Conservation (phyloP, 2,888 invertebrate species). For the Ischnus inquisitorius region DNA sequence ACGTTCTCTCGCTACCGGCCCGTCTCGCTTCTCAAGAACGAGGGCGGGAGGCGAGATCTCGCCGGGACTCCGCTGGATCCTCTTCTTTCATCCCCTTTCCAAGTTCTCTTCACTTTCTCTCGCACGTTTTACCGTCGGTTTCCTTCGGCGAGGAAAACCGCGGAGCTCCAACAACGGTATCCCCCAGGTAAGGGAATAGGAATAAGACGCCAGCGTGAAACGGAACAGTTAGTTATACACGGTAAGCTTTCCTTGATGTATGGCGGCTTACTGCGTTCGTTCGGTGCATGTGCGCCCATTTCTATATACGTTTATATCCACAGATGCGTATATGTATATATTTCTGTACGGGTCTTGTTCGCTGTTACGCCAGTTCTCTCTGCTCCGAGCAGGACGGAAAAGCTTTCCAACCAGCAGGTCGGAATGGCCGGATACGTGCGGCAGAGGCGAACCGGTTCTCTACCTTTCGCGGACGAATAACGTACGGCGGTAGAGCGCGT, state of each 20-base stretch:
- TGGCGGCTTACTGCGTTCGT: constrained; percentile 73
- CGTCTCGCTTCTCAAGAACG: constrained; percentile 34
- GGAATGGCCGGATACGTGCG: constrained; percentile 47
- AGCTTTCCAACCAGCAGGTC: constrained; percentile 71
- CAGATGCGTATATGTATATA: constrained; percentile 42
- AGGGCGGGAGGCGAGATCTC: constrained; percentile 29
- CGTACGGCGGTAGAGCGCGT: constrained; percentile 47
- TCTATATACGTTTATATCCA: background rate
- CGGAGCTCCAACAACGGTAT: constrained; percentile 55
- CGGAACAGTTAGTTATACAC: constrained; percentile 76
- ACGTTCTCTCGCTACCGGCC: constrained; percentile 41
- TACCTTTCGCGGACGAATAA: constrained; percentile 60
- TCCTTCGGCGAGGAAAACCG: constrained; percentile 52
- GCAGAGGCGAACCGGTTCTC: constrained; percentile 48
- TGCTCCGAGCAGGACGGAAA: constrained; percentile 62
- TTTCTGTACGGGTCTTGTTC: constrained; percentile 26
- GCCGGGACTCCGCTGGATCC: constrained; percentile 47
- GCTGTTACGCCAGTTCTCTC: constrained; percentile 35
- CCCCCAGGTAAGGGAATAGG: constrained; percentile 65
- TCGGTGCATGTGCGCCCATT: constrained; percentile 54
- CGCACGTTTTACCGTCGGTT: constrained; percentile 42
- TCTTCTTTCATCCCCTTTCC: constrained; percentile 20
- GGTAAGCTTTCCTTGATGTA: constrained; percentile 77
- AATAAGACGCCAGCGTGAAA: constrained; percentile 74
- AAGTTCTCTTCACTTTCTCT: background rate